Evolutionary conservation across 1,140 invertebrate genomes (phyloP).

Genomic region (Bacillus rossius): DNA sequence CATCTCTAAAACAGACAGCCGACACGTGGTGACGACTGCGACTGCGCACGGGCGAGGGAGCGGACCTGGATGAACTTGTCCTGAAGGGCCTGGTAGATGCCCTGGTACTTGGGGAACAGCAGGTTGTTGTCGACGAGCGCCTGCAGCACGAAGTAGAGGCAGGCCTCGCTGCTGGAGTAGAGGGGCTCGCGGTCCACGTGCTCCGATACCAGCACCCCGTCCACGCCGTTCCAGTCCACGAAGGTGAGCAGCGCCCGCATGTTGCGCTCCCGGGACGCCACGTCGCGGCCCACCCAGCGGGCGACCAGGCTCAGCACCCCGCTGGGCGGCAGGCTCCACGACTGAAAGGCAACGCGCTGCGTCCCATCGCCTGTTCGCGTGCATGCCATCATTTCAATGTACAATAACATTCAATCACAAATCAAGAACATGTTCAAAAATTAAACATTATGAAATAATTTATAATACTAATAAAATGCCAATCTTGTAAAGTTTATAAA

Average conservation of each 20-base stretch:
- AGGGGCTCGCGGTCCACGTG: constrained; percentile 47
- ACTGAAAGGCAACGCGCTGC: constrained; percentile 22
- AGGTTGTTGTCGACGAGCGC: constrained; percentile 51
- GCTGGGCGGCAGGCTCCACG: constrained; percentile 31
- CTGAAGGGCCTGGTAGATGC: constrained; percentile 46
- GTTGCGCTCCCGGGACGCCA: constrained; percentile 43
- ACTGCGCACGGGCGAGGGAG: too few species aligned
- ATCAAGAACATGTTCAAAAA: not conserved
- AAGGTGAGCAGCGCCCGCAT: constrained; percentile 48
- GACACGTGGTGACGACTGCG: too few species aligned
- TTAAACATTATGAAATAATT: not conserved
- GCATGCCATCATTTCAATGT: too few species aligned
- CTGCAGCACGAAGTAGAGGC: constrained; percentile 50
- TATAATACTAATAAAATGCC: too few species aligned
- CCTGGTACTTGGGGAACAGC: constrained; percentile 46
- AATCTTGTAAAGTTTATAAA: too few species aligned
- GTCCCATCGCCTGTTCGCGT: too few species aligned
- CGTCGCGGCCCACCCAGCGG: constrained; percentile 48
- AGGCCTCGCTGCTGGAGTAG: constrained; percentile 45
- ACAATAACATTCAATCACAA: too few species aligned
- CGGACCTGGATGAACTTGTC: constrained; percentile 41
- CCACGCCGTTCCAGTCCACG: constrained; percentile 43
- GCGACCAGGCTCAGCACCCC: constrained; percentile 44
- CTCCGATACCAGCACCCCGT: constrained; percentile 42
- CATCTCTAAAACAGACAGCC: too few species aligned